A percentile compares a stretch with the other conserved stretches of the same genome.
phyloP scores from a whole-genome alignment of 2,797 vertebrate species.

The Nannoperca australis region DNA sequence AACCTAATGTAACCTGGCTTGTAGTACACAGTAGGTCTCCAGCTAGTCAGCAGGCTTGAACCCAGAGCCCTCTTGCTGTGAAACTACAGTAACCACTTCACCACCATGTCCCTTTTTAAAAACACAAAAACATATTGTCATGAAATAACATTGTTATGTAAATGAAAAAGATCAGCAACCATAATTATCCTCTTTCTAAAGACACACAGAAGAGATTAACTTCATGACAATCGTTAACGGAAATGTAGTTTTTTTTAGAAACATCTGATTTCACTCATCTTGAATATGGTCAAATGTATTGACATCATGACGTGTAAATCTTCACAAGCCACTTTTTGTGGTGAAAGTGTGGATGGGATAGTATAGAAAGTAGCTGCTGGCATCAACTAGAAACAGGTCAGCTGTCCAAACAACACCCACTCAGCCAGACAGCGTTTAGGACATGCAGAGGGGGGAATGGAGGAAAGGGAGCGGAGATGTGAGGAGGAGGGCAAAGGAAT shows the following conservation, averaged over 20 bases:
- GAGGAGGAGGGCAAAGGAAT: slow-evolving; percentile 55
- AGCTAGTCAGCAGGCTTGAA: no score
- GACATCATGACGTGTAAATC: background rate
- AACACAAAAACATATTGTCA: background rate
- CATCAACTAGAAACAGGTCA: slow-evolving; percentile 55
- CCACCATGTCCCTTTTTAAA: background rate
- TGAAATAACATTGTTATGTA: no score
- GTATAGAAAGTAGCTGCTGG: slow-evolving; percentile 21
- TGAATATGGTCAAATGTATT: background rate
- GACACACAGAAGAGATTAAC: background rate
- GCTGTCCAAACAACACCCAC: slow-evolving; percentile 65
- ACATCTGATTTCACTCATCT: background rate
- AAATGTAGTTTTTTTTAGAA: background rate
- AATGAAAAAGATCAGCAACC: no score
- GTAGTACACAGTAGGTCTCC: background rate
- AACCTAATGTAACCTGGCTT: background rate
- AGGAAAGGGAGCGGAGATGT: slow-evolving; percentile 28
- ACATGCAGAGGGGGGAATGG: slow-evolving; percentile 21
- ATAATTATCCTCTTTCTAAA: background rate
- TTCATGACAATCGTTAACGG: background rate
- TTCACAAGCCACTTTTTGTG: background rate
- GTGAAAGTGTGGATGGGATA: background rate
- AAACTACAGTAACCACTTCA: background rate
- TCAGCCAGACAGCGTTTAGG: slow-evolving; percentile 20
- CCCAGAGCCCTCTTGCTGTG: background rate